Conservation (phyloP, 2,113 vertebrate genomes). For the Ia io region DNA sequence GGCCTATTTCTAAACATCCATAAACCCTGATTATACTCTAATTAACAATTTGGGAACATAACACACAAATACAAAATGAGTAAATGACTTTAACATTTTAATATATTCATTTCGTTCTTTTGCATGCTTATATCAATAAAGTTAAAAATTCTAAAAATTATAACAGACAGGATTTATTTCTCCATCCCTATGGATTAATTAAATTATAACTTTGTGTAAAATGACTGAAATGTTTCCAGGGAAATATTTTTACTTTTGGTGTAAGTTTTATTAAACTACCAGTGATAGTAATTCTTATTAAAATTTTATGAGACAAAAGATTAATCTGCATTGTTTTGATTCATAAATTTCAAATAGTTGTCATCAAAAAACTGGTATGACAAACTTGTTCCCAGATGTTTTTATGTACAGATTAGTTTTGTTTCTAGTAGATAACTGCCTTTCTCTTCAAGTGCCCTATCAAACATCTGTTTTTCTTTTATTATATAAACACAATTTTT, state of each 20-base stretch:
- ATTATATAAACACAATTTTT: constrained; percentile 43
- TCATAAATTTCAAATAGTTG: constrained; percentile 77
- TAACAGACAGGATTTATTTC: constrained; percentile 73
- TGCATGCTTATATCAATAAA: constrained; percentile 72
- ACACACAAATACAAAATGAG: neutral
- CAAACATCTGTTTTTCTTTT: constrained; percentile 12
- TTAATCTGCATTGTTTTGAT: constrained; percentile 77
- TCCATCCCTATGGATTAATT: neutral
- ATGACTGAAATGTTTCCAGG: constrained; percentile 76
- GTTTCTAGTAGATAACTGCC: neutral
- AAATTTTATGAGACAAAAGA: constrained; percentile 72
- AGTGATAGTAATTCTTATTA: constrained; percentile 78
- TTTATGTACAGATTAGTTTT: constrained; percentile 30
- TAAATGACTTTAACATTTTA: neutral
- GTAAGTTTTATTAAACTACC: constrained; percentile 79
- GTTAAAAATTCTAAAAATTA: constrained; percentile 76
- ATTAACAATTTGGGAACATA: neutral
- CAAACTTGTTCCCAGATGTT: constrained; percentile 65
- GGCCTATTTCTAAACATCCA: neutral
- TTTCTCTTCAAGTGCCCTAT: neutral
- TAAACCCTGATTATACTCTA: neutral
- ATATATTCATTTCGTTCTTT: constrained; percentile 22
- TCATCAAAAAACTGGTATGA: constrained; percentile 68
- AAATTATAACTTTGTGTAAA: constrained; percentile 27
- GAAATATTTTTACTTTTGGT: constrained; percentile 78